Evolutionary conservation across 53 echinoderm and acorn worm species (phyloP), one percentile per base, ranked within the genome.

Genomic region (Hippasteria phrygiana): DNA sequence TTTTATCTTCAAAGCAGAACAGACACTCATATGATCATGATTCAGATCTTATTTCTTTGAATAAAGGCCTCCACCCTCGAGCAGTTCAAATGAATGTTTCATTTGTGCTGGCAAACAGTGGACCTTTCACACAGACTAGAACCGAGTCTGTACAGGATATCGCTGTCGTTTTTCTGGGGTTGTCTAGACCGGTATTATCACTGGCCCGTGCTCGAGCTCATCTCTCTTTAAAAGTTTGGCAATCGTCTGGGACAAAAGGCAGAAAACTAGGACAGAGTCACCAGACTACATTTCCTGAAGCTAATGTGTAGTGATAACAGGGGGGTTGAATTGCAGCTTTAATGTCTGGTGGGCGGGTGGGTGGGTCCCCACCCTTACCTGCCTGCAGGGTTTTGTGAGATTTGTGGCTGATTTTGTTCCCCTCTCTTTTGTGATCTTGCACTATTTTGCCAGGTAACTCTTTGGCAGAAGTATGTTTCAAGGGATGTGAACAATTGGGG

Each of bases 201-300:
- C 36, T 81, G 63, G 81, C 65, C 81, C 65, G 55, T 85, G 45
- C 64, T 65, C 65, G 55, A 70, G 45, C 64, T 64, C 70, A 35
- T 70, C 51, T 85, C 31, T 1, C 69, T 46, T 54, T 29, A 62
- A 81, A 16, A 35, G 38, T 43, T 81, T 81, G 31, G 42, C 35
- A 85, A 70, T 85, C 36, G 69, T 69, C 71, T 71, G 85, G 85
- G 55, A 71, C 31, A 47, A 54, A 37, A 70, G 33, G 43, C 14
- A 27, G 34, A 48, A 32, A 42, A 29, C 73, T 42, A 4, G 41
- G 42, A n/a, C 42, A 42, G 22, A 20, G 41, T 48, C 42, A 24
- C 35, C 85, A 85, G 85, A 85, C 71, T 69, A 35, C 32, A 85
- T 85, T 85, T 85, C 85, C 85, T 85, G 85, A n/a, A 69, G n/a